A percentile compares a stretch with the other conserved stretches of the same genome.
These are phyloP conservation scores for Tapera naevia DNA, from an alignment of 2,797 vertebrate genomes.

Conservation along the genomic window DNA sequence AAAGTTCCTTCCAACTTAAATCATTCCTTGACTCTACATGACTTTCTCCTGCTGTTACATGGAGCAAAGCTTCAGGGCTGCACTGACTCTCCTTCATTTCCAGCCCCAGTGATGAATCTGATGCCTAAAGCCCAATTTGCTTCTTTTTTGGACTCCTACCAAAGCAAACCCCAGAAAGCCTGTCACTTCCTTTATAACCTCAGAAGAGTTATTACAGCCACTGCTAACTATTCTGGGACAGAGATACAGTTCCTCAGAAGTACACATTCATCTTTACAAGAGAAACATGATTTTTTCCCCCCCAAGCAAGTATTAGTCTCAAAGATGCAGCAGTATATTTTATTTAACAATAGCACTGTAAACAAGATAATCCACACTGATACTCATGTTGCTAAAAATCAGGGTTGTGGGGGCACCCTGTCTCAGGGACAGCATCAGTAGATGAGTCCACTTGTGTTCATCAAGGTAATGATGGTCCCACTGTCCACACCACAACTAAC, in stretches of 20 bases:
- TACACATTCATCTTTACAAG: background rate
- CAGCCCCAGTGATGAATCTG: background rate
- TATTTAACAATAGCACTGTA: background rate
- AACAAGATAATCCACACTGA: background rate
- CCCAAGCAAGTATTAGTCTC: background rate
- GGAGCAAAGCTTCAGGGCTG: background rate
- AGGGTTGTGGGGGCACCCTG: background rate
- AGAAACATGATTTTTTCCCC: rapidly evolving
- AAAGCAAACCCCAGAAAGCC: background rate
- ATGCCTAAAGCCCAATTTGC: background rate
- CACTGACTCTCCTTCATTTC: background rate
- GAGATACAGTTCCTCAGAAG: background rate
- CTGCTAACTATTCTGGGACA: background rate
- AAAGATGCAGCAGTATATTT: background rate
- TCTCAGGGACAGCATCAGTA: background rate
- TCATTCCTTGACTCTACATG: too few species aligned
- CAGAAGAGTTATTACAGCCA: background rate
- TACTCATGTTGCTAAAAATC: rapidly evolving
- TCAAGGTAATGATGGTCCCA: background rate
- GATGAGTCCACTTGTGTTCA: background rate
- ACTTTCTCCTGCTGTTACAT: rapidly evolving
- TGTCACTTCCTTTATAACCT: background rate
- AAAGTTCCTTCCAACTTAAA: too few species aligned
- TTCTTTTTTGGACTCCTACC: background rate
- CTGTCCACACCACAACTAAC: rapidly evolving